Evolutionary conservation across 2,113 vertebrate genomes (phyloP).

Genomic region (Tonatia bakeri): DNA sequence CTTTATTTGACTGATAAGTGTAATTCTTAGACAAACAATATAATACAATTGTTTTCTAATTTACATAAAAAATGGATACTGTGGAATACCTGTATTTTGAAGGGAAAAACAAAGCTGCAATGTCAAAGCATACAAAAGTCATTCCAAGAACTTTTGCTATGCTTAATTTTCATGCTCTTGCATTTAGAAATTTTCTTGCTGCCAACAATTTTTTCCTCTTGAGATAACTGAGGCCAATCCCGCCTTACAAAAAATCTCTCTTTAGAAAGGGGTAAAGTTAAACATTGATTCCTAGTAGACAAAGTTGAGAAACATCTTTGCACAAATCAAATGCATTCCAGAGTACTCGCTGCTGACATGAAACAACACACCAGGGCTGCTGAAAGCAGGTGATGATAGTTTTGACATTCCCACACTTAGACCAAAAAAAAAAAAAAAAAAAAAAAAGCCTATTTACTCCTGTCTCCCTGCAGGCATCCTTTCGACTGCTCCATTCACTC

Average conservation of each 20-base stretch:
- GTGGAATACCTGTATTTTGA: neutral
- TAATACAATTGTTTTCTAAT: neutral
- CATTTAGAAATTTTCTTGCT: neutral
- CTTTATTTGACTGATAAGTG: neutral
- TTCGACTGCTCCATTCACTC: neutral
- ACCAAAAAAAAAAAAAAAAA: neutral
- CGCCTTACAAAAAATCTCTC: neutral
- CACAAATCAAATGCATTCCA: slow-evolving; percentile 21
- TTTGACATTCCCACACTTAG: slow-evolving; percentile 12
- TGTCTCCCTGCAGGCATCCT: slow-evolving; percentile 15
- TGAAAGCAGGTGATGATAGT: slow-evolving; percentile 12
- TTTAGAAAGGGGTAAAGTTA: neutral
- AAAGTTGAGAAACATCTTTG: neutral
- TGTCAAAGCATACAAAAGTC: neutral
- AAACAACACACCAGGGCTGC: slow-evolving; percentile 5
- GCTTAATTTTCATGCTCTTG: neutral
- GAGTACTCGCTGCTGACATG: neutral
- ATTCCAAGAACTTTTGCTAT: neutral
- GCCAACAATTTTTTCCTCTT: neutral
- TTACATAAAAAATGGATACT: neutral
- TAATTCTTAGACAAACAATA: slow-evolving; percentile 15
- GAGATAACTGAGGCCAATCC: neutral
- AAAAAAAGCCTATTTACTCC: neutral
- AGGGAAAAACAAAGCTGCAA: neutral
- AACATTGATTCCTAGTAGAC: neutral